Percentiles rank a stretch among this genome's conserved stretches.
These are phyloP conservation scores for Melospiza georgiana DNA, from an alignment of 2,113 vertebrate genomes.

Conservation along the genomic window DNA sequence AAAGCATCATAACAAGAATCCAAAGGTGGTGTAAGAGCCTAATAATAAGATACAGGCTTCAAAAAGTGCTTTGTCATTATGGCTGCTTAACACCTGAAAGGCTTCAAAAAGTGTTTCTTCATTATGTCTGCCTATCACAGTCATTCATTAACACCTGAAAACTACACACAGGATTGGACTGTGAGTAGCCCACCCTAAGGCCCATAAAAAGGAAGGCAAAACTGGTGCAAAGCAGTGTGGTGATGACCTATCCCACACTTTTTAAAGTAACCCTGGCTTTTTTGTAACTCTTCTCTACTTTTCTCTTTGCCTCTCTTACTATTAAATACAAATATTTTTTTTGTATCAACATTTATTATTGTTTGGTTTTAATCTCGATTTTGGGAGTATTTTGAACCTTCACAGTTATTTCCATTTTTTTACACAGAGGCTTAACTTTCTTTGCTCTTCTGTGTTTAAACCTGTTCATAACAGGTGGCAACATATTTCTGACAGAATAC, in stretches of 20 bases:
- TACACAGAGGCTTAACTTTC: background rate
- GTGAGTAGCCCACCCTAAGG: background rate
- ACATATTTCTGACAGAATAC: background rate
- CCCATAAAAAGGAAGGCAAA: background rate
- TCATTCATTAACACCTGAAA: background rate
- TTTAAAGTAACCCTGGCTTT: background rate
- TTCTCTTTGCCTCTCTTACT: background rate
- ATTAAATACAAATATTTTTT: background rate
- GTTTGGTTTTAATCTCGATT: background rate
- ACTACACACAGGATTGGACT: accelerated
- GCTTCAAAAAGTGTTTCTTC: background rate
- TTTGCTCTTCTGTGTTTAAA: background rate
- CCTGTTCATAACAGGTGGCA: background rate
- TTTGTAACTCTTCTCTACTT: background rate
- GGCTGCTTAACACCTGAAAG: background rate
- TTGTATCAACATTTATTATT: background rate
- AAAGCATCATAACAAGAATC: background rate
- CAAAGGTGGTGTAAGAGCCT: background rate
- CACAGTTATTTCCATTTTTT: background rate
- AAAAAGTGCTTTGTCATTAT: background rate
- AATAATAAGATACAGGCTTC: background rate
- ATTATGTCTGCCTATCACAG: too few species aligned
- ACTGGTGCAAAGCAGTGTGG: background rate
- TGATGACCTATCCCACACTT: background rate
- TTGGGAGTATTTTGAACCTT: background rate